Evolutionary conservation across 2,888 invertebrate genomes (phyloP).

Genomic region (Altica lythri): DNA sequence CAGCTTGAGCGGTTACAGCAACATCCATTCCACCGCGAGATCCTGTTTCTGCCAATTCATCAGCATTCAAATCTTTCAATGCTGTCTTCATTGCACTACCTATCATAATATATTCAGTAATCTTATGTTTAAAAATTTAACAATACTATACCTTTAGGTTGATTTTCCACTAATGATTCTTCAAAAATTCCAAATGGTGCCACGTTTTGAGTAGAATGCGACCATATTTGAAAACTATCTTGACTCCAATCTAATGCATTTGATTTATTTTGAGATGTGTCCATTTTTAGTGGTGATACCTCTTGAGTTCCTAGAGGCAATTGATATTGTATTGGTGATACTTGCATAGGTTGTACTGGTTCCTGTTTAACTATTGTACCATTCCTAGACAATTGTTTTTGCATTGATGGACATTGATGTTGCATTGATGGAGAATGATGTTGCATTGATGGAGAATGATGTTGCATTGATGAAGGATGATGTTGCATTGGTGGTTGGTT

Average conservation of each 20-base stretch:
- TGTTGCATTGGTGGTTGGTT: too few relatives aligned
- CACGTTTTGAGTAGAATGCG: conserved; percentile 24
- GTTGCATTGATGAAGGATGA: too few relatives aligned
- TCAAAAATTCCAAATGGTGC: conserved; percentile 40
- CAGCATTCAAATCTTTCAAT: conserved; percentile 52
- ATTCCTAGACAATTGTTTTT: too few relatives aligned
- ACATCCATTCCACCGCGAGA: conserved; percentile 54
- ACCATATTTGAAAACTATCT: too few relatives aligned
- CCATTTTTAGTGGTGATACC: conserved; percentile 1
- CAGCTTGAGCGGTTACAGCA: conserved; percentile 53
- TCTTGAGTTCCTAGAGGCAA: too few relatives aligned
- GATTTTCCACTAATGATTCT: conserved; percentile 38
- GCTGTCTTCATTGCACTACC: conserved; percentile 55
- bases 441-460: not conserved
- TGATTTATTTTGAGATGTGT: conserved; percentile 11
- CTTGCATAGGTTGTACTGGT: not conserved
- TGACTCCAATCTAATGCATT: too few relatives aligned
- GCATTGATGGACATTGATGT: not conserved
- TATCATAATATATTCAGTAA: conserved; percentile 20
- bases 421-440: not conserved
- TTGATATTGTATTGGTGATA: not conserved
- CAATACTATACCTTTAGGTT: conserved; percentile 24
- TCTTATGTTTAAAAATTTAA: not conserved
- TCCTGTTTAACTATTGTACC: too few relatives aligned
- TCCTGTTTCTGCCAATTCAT: conserved; percentile 55